Evolutionary conservation across 2,797 vertebrate genomes (phyloP).

Genomic region (Coendou prehensilis): DNA sequence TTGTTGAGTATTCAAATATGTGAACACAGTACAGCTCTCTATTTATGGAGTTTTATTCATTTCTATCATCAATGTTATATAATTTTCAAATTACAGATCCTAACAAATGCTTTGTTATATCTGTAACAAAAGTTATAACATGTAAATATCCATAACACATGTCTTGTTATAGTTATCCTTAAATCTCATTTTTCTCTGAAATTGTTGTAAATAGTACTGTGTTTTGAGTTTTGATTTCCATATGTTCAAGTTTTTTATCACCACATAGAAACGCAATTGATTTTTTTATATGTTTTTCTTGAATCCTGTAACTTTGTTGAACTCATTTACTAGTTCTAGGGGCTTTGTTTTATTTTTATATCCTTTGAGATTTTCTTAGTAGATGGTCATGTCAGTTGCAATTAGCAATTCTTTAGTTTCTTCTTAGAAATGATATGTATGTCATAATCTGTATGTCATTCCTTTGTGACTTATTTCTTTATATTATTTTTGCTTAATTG

Average conservation of each 20-base stretch:
- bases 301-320: neutral
- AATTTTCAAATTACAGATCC: neutral
- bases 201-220: neutral
- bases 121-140: neutral
- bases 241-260: neutral
- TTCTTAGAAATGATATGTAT: too few relatives aligned
- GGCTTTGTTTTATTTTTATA: neutral
- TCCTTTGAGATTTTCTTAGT: neutral
- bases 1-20: neutral
- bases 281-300: neutral
- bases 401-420: neutral
- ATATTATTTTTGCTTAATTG: neutral
- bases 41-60: neutral
- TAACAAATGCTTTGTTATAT: neutral
- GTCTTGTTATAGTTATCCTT: neutral
- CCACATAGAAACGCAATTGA: neutral
- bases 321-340: neutral
- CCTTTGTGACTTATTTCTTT: neutral
- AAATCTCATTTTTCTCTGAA: neutral
- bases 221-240: neutral
- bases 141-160: neutral
- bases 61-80: neutral
- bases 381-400: neutral
- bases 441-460: neutral
- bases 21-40: neutral